Evolutionary conservation across 1,140 invertebrate species (phyloP), one percentile per base, ranked within the genome.

Genomic region (Hormaphis cornu): DNA sequence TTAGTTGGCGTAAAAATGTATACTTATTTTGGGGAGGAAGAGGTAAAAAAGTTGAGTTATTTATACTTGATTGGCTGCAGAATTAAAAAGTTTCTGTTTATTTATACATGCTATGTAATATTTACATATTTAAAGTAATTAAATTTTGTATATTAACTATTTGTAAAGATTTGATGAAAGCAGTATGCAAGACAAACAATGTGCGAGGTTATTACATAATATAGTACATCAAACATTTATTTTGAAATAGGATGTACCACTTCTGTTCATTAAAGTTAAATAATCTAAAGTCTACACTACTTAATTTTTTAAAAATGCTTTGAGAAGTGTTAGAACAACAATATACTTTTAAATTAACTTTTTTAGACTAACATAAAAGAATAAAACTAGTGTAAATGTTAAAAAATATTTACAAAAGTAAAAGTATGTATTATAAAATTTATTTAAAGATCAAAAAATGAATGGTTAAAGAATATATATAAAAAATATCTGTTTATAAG

Each of bases 361-460:
- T 16, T n/a, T n/a, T n/a, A n/a, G 7, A 40, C 7, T 40, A 40
- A 8, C 14, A 40, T 40, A 40, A 14, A 40, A 8, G 37, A 40
- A 40, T 8, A 8, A 50, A 66, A 66, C 44, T 46, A 50, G 6
- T 50, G 22, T 26, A 66, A 48, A 63, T 14, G 16, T 63, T 63
- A 44, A 10, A 18, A 44, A 30, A 46, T 30, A 46, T 63, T 46
- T 63, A 63, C 58, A 63, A 63, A 63, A 46, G 30, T 18, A 63
- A 46, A 10, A 46, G 16, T 28, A 46, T 33, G 18, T 14, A 50
- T 16, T 22, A 48, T 24, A 56, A 12, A 46, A 50, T 20, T 66
- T 48, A 66, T 2, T 54, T 61, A 14, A 22, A 35, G 30, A n/a
- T 66, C 33, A 50, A 9, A 46, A 33, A 16, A 66, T 30, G n/a